Evolutionary conservation across 2,888 invertebrate species (phyloP).

Genomic region (Heterodera filipjevi): DNA sequence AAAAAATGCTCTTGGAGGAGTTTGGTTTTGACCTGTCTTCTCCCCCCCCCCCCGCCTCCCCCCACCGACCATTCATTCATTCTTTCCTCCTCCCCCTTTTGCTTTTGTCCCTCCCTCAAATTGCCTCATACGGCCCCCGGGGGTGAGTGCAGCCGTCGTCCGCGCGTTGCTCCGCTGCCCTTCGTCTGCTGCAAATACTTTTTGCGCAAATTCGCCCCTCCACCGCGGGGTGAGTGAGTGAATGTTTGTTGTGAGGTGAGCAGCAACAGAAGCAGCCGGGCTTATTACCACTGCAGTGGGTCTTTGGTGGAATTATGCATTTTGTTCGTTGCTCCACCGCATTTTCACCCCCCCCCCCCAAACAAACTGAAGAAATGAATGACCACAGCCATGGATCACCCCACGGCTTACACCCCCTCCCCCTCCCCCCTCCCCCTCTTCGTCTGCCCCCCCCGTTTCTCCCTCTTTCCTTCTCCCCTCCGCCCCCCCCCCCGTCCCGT

Average conservation of each 20-base stretch:
- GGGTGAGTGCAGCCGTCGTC: too few relatives aligned
- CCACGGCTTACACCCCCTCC: too few relatives aligned
- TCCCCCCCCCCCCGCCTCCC: background rate
- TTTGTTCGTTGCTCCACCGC: background rate
- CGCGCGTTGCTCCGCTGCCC: background rate
- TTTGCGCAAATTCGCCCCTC: background rate
- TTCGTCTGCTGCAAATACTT: background rate
- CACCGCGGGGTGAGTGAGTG: background rate
- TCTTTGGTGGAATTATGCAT: background rate
- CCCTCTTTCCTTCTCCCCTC: too few relatives aligned
- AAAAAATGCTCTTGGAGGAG: too few relatives aligned
- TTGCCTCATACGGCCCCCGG: background rate
- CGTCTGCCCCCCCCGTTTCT: too few relatives aligned
- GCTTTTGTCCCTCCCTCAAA: background rate
- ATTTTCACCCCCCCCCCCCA: background rate
- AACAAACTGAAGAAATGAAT: background rate
- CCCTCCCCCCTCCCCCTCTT: too few relatives aligned
- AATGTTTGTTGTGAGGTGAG: slow-evolving; percentile 3
- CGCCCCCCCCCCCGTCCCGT: background rate
- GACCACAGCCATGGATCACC: too few relatives aligned
- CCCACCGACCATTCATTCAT: background rate
- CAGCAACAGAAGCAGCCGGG: background rate
- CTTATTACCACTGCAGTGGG: background rate
- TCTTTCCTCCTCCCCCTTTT: too few relatives aligned
- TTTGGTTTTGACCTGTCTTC: background rate